These are phyloP conservation scores for Ammodytes dubius DNA, from an alignment of 2,113 vertebrate species.

Conservation along the genomic window DNA sequence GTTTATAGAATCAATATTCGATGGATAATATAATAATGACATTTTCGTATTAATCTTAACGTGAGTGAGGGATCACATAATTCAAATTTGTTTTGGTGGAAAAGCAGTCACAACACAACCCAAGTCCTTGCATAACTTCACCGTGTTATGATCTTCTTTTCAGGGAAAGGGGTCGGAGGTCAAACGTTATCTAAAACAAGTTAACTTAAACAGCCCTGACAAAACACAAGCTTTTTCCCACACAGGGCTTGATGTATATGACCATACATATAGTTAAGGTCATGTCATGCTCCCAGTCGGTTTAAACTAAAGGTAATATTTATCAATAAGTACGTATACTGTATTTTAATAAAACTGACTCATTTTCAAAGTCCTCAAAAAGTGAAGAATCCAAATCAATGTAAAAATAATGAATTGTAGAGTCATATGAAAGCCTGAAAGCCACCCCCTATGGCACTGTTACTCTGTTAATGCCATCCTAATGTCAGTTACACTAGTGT, in stretches of 20 bases:
- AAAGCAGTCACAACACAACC: slow-evolving; percentile 23
- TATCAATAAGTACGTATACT: too few species aligned
- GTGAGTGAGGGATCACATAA: too few species aligned
- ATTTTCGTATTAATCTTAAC: too few species aligned
- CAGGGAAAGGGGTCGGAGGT: not conserved
- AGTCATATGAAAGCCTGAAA: not conserved
- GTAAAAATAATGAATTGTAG: not conserved
- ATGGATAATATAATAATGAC: too few species aligned
- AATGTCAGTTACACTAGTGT: not conserved
- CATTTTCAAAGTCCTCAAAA: too few species aligned
- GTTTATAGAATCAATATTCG: too few species aligned
- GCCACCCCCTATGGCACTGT: not conserved
- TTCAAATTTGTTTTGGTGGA: not conserved
- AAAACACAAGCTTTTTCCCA: slow-evolving; percentile 57
- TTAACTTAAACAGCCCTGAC: slow-evolving; percentile 26
- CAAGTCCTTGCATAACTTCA: slow-evolving; percentile 15
- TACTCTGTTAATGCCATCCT: not conserved
- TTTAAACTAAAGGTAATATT: not conserved
- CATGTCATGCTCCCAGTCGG: not conserved
- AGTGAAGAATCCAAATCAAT: not conserved
- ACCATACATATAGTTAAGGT: not conserved
- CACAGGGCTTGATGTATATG: not conserved
- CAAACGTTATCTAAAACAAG: slow-evolving; percentile 1
- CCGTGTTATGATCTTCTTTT: not conserved
- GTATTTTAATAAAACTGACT: too few species aligned